A percentile compares a stretch with the other conserved stretches of the same genome.
Evolutionary conservation across 2,888 invertebrate species (phyloP).

Genomic region (Epiperipatus broadwayi): DNA sequence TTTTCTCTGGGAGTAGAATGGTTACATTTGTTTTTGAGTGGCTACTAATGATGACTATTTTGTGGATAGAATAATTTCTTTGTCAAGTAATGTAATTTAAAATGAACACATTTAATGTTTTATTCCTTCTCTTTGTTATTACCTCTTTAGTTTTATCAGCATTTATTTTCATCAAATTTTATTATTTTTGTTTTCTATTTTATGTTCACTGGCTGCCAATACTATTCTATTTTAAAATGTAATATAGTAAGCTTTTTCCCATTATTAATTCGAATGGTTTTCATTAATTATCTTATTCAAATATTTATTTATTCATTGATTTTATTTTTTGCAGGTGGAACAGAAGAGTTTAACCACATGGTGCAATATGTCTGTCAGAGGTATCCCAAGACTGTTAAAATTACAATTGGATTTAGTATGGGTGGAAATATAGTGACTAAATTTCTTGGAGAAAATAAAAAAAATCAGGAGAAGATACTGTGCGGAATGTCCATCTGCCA

Average conservation of each 20-base stretch:
- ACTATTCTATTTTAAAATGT: background rate
- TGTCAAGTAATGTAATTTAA: too few relatives aligned
- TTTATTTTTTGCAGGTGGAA: constrained; percentile 48
- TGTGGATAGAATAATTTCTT: too few relatives aligned
- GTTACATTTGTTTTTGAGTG: too few relatives aligned
- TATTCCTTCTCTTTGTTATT: too few relatives aligned
- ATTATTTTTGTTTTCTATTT: too few relatives aligned
- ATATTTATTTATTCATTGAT: constrained; percentile 7
- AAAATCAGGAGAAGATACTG: constrained; percentile 39
- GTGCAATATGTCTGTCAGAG: constrained; percentile 47
- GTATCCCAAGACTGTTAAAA: constrained; percentile 53
- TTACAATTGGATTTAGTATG: constrained; percentile 76
- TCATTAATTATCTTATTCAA: too few relatives aligned
- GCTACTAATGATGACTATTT: too few relatives aligned
- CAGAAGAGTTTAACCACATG: constrained; percentile 70
- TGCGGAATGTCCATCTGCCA: constrained; percentile 83
- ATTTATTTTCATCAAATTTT: too few relatives aligned
- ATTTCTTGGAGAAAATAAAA: constrained; percentile 58
- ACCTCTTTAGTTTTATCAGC: too few relatives aligned
- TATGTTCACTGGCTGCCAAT: background rate
- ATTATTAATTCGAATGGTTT: too few relatives aligned
- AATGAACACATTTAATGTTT: too few relatives aligned
- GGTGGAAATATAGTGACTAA: constrained; percentile 85
- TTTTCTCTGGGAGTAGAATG: too few relatives aligned
- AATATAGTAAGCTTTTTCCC: background rate